Conservation (phyloP, 2,113 vertebrate genomes). For the Mionectes macconnelli region DNA sequence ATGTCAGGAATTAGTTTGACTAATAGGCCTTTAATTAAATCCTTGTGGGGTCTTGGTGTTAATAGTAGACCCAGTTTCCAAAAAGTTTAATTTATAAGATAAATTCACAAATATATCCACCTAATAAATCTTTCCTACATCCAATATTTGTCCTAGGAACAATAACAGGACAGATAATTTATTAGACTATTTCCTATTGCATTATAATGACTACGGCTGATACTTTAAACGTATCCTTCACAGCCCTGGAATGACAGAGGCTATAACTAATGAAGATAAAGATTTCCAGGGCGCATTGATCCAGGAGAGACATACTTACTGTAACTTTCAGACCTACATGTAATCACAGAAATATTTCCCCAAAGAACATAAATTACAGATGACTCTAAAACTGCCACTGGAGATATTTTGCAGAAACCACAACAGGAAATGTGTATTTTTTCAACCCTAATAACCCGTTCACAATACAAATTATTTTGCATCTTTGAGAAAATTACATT, state of each 20-base stretch:
- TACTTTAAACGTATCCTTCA: conserved; percentile 1
- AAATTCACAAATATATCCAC: conserved; percentile 68
- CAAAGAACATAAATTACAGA: conserved; percentile 51
- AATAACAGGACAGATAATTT: conserved; percentile 62
- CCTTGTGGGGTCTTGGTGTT: conserved; percentile 78
- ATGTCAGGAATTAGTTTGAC: conserved; percentile 80
- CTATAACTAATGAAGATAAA: conserved; percentile 55
- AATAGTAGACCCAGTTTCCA: conserved; percentile 63
- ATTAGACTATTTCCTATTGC: conserved; percentile 54
- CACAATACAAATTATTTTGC: conserved; percentile 51
- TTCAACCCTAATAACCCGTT: conserved; percentile 59
- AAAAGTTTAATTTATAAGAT: conserved; percentile 75
- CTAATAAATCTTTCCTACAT: conserved; percentile 67
- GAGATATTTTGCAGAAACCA: conserved; percentile 57
- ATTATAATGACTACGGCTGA: background rate
- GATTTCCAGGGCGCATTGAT: conserved; percentile 21
- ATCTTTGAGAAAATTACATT: conserved; percentile 37
- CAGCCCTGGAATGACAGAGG: background rate
- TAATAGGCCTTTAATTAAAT: conserved; percentile 81
- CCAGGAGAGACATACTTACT: conserved; percentile 2
- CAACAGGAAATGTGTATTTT: conserved; percentile 74
- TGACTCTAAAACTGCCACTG: conserved; percentile 55
- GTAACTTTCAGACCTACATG: conserved; percentile 38
- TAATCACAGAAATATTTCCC: conserved; percentile 56
- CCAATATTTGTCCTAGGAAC: conserved; percentile 47